phyloP scores from a whole-genome alignment of 2,113 vertebrate species.

The Brienomyrus brachyistius region DNA sequence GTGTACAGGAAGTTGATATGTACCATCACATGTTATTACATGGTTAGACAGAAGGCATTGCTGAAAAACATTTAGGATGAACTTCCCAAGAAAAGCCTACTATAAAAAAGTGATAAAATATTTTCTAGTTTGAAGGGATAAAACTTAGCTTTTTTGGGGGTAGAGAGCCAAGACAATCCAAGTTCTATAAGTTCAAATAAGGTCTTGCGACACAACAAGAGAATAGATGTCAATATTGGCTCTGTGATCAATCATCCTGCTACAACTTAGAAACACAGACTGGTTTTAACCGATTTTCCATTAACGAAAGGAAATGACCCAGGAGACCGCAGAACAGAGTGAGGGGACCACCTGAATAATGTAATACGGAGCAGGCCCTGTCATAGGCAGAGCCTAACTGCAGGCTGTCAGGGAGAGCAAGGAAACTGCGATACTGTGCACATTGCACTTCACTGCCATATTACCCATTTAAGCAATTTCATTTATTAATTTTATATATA shows the following conservation, averaged over 20 bases:
- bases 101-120: background rate
- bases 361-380: background rate
- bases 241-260: background rate
- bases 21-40: background rate
- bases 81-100: background rate
- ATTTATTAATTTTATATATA: background rate
- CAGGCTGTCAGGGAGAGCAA: background rate
- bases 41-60: background rate
- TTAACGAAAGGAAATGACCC: background rate
- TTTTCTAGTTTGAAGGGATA: background rate
- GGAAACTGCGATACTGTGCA: background rate
- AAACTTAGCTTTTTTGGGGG: background rate
- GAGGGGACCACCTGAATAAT: background rate
- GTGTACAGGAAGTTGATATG: background rate
- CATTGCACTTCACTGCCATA: background rate
- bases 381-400: background rate
- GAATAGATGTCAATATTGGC: background rate
- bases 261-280: background rate
- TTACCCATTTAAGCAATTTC: background rate
- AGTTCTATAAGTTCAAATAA: background rate
- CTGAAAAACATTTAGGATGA: background rate
- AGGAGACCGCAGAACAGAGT: background rate
- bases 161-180: background rate
- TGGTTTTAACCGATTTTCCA: background rate
- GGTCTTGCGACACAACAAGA: background rate